Conservation (phyloP, 2,113 vertebrate genomes). For the Rhadina sibilatrix region DNA sequence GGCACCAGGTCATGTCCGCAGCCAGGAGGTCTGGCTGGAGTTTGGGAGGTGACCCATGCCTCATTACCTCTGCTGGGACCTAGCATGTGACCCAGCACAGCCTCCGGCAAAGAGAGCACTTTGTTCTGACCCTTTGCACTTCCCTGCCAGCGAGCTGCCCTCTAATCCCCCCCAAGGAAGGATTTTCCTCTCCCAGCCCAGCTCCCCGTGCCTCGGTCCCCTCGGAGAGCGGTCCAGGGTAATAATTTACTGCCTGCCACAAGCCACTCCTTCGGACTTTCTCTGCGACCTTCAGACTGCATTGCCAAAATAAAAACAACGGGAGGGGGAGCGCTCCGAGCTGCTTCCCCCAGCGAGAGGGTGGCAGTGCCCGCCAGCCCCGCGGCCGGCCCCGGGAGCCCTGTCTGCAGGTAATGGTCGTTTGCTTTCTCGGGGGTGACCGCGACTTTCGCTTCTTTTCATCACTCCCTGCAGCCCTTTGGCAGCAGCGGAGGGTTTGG, state of each 20-base stretch:
- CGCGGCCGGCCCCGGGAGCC: background rate
- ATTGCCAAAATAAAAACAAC: constrained; percentile 43
- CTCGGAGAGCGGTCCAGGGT: background rate
- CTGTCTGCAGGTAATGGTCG: background rate
- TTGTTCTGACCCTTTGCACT: constrained; percentile 32
- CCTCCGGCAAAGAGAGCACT: background rate
- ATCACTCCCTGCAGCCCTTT: background rate
- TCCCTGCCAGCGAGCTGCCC: background rate
- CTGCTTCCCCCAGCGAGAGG: background rate
- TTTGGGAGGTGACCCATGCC: background rate
- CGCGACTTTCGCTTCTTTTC: background rate
- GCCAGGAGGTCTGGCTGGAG: background rate
- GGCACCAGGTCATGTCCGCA: background rate
- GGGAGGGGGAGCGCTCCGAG: fast-evolving
- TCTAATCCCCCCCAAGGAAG: constrained; percentile 32
- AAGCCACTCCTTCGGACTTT: constrained; percentile 62
- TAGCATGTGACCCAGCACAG: background rate
- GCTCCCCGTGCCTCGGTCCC: background rate
- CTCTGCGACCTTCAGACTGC: constrained; percentile 59
- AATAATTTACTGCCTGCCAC: constrained; percentile 64
- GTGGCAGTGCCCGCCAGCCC: background rate
- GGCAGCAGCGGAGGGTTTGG: background rate
- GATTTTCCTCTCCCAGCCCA: background rate
- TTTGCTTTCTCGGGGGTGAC: background rate
- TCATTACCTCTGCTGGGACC: background rate